Evolutionary conservation across 2,888 invertebrate species (phyloP), one percentile per base, ranked within the genome.

Genomic region (Cepaea hortensis): DNA sequence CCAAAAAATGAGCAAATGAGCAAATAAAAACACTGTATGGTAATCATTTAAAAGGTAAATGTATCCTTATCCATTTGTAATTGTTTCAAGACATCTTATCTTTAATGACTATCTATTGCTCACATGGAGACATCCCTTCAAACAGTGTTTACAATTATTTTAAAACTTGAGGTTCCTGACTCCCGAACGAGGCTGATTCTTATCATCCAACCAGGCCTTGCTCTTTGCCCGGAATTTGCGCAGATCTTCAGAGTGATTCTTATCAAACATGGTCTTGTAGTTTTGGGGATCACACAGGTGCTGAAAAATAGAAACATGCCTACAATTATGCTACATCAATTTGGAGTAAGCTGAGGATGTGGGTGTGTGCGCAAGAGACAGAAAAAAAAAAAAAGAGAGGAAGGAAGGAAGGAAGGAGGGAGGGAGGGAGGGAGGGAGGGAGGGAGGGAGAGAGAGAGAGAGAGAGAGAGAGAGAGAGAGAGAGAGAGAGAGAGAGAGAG

Each of bases 261-360:
- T 97, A 94, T 98, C 97, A 88, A 96, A 93, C 99, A 99, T 99
- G 85, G 97, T 96, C 70, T 96, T 96, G 94, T 99, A 98, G 0
- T 96, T 95, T 80, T 96, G 95, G 0, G 97, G 97, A 65, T 96
- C 96, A 93, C 97, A 97, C 81, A 97, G 95, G 0, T 96, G 95
- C 50, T 96, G 90, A 7, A 91, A 91, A 65, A 80, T 23, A 20
- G 46, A 73, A 65, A 3, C 5, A 50, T 7, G 13, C 13, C 5
- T 18, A 68, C 18, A 68, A 2, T 18, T 3, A 68, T 18, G n/a
- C 18, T 68, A n/a, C 18, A 20, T n/a, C 18, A 18, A 68, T 68
- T 5, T 11, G 13, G 11, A 20, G 18, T 18, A 55, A 55, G 55
- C 55, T 55, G 11, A 55, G 55, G 11, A 11, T 11, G 6, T 55